Evolutionary conservation across 2,113 vertebrate species (phyloP).

Genomic region (Lipotes vexillifer): DNA sequence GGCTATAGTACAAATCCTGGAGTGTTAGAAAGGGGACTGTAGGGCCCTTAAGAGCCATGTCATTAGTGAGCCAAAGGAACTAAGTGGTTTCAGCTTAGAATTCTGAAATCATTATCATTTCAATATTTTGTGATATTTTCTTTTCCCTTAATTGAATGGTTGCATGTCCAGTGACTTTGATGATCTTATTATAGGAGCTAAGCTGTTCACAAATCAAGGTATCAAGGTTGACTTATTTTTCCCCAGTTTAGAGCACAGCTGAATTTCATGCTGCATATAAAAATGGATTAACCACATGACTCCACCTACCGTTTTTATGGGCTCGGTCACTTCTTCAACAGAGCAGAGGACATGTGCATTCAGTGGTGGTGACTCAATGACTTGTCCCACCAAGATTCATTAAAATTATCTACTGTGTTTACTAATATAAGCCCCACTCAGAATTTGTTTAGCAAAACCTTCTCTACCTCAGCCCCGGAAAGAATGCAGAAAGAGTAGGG

Average conservation of each 20-base stretch:
- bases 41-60: neutral
- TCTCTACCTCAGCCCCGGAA: neutral
- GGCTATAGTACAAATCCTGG: neutral
- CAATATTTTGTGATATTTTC: neutral
- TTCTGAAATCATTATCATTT: conserved; percentile 20
- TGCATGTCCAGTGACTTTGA: neutral
- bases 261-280: neutral
- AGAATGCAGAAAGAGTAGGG: neutral
- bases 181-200: neutral
- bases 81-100: conserved; percentile 26
- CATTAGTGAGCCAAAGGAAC: neutral
- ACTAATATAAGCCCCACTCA: neutral
- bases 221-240: neutral
- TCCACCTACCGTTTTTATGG: neutral
- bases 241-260: neutral
- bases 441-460: neutral
- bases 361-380: neutral
- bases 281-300: neutral
- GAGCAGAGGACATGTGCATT: neutral
- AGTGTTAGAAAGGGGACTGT: neutral
- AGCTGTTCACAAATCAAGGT: conserved; percentile 17
- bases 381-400: neutral
- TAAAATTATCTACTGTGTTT: neutral
- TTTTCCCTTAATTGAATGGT: conserved; percentile 20
- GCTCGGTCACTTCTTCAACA: neutral